Evolutionary conservation across 2,113 vertebrate genomes (phyloP), one percentile per base, ranked within the genome.

Genomic region (Scomber japonicus): DNA sequence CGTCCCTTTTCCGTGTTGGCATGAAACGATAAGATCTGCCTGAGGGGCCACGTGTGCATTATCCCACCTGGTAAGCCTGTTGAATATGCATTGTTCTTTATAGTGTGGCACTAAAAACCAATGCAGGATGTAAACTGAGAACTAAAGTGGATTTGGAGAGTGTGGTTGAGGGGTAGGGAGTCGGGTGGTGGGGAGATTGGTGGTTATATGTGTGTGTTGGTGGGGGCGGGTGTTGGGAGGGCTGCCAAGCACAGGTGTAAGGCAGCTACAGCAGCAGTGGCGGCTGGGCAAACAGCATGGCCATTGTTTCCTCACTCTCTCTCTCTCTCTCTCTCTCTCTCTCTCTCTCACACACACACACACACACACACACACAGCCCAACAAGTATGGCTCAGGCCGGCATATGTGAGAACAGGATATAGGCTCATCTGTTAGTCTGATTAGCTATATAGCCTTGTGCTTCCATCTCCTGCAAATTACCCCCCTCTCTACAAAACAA

Each of bases 171-270:
- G 50, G 35, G 30, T 11, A 6, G 45, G 66, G n/a, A 51, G 27
- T 45, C 46, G 5, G 27, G 21, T 30, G 49, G 27, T 56, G 70
- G 78, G 40, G 61, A 70, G 50, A 62, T 68, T 78, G 66, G 74
- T 69, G 81, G 81, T 81, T 74, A 53, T 50, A 49, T 80, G 76
- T 65, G n/a, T 70, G 51, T 44, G 67, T 21, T 67, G 17, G 48
- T 49, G 61, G 69, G 40, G 48, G 54, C 61, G 40, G 48, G 45
- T 63, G 81, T 12, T 51, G 65, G 82, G 84, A 81, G 74, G 69
- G 82, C 84, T 90, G 91, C 79, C 80, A 91, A 90, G 91, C 93
- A 95, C 94, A 95, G 94, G 95, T 95, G 95, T 93, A 91, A 92
- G 87, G 80, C 86, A 90, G 88, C 86, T 88, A 78, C 78, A 82